Evolutionary conservation across 2,888 invertebrate species (phyloP).

Genomic region (Amorpha juglandis): DNA sequence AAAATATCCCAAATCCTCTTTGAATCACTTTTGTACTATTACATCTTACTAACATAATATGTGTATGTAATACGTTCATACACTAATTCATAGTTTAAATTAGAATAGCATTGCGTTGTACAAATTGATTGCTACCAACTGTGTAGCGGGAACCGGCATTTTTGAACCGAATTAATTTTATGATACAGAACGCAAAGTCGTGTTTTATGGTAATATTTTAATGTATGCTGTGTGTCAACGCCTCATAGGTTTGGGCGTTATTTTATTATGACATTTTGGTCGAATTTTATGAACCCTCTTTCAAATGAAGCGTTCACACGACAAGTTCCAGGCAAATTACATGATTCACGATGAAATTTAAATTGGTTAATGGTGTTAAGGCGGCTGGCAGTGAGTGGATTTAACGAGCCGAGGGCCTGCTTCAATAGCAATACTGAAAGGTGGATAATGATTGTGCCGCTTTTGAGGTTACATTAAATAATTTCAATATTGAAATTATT

Average conservation of each 20-base stretch:
- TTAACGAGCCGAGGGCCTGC: slow-evolving; percentile 4
- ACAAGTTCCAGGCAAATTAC: slow-evolving; percentile 14
- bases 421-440: background rate
- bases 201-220: slow-evolving; percentile 11
- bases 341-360: slow-evolving; percentile 19
- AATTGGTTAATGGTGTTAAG: slow-evolving; percentile 18
- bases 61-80: too few species aligned
- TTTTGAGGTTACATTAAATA: background rate
- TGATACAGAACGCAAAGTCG: background rate
- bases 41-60: too few species aligned
- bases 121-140: background rate
- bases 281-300: slow-evolving; percentile 4
- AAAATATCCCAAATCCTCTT: too few species aligned
- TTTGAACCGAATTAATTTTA: too few species aligned
- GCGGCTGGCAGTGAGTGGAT: slow-evolving; percentile 20
- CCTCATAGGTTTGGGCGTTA: background rate
- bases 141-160: background rate
- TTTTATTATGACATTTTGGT: slow-evolving; percentile 3
- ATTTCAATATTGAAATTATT: background rate
- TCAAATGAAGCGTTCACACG: slow-evolving; percentile 10
- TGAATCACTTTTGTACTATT: too few species aligned
- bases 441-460: background rate
- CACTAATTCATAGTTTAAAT: too few species aligned
- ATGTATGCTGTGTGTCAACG: background rate
- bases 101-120: too few species aligned